Evolutionary conservation across 2,113 vertebrate species (phyloP).

Genomic region (Gymnogyps californianus): DNA sequence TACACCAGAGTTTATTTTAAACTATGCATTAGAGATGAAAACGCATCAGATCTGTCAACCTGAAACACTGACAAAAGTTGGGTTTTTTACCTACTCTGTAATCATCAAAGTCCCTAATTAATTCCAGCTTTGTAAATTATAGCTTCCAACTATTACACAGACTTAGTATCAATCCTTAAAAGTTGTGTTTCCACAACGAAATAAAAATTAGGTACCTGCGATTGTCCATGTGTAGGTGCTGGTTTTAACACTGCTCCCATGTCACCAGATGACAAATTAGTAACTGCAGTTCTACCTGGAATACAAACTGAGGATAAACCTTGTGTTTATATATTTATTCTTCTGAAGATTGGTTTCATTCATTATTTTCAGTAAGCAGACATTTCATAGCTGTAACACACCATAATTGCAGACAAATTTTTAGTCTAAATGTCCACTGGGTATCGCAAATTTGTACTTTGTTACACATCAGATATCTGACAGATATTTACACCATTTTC

Average conservation of each 20-base stretch:
- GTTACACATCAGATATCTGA: neutral
- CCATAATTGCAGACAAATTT: neutral
- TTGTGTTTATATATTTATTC: slow-evolving; percentile 27
- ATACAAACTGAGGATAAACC: slow-evolving; percentile 63
- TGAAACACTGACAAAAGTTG: neutral
- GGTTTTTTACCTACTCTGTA: neutral
- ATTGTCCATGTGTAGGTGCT: slow-evolving; percentile 45
- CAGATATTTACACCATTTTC: neutral
- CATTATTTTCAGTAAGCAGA: neutral
- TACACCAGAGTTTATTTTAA: neutral
- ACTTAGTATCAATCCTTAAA: neutral
- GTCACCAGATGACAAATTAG: slow-evolving; percentile 56
- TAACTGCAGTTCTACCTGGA: slow-evolving; percentile 54
- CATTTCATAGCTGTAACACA: neutral
- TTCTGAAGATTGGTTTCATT: neutral
- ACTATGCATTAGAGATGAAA: neutral
- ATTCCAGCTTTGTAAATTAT: neutral
- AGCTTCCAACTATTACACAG: neutral
- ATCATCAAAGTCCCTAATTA: neutral
- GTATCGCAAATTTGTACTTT: neutral
- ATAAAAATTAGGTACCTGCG: slow-evolving; percentile 48
- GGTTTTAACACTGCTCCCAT: slow-evolving; percentile 41
- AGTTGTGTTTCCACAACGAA: neutral
- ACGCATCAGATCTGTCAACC: neutral
- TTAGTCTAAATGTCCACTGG: neutral